Evolutionary conservation across 2,888 invertebrate species (phyloP), one percentile per base, ranked within the genome.

Genomic region (Apocheima hispidaria): DNA sequence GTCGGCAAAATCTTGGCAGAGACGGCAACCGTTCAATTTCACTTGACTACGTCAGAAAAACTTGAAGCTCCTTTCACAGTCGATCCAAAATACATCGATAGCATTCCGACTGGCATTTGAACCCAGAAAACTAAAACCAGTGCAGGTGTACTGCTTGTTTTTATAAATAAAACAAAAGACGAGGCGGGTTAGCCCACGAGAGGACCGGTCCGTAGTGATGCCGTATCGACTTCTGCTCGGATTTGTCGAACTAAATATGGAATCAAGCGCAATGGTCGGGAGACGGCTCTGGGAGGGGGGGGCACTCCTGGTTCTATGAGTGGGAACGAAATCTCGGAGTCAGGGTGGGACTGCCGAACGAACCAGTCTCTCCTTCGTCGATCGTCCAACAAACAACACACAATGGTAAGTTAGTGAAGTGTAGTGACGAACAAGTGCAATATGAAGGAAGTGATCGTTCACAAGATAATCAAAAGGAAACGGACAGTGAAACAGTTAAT

Each of bases 341-440:
- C 90, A 88, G 91, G 91, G 90, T 88, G 89, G 88, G 90, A 91
- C 91, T 90, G 86, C 87, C 88, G 88, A 87, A 79, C 87, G 86
- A 84, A 84, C 81, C 89, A 90, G 92, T 92, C 91, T 83, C 88
- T 90, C 88, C 87, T 87, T 87, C 90, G 85, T 90, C 88, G 88
- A 83, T 84, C 83, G 84, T 83, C 87, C 86, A 87, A 84, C 77
- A 86, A 78, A 87, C 81, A 88, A 54, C 61, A 54, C 61, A 90
- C 83, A 90, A 92, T 92, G 92, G 92, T 92, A 88, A 92, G 70
- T 70, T 55, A 60, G 66, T 66, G 64, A 68, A 63, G 92, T 90
- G 73, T 51, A 75, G 73, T 78, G 78, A 77, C 71, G 53, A 61
- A 66, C 69, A 57, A 81, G 81, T 82, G 81, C 72, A 76, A 68